Evolutionary conservation across 2,888 invertebrate genomes (phyloP), one percentile per base, ranked within the genome.

Genomic region (Quadriops clusia): DNA sequence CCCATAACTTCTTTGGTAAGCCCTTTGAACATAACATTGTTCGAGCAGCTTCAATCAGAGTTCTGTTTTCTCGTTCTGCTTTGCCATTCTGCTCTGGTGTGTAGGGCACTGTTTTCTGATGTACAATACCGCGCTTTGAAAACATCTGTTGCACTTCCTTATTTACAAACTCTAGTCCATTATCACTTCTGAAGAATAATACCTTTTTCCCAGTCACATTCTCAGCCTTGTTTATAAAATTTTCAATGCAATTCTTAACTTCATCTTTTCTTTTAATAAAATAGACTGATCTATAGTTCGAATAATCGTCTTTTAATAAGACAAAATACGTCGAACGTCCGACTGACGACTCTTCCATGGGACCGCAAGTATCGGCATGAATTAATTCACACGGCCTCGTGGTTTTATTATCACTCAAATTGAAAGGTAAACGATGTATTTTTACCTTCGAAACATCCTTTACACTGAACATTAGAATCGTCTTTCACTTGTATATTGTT

Each of bases 51-150:
- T 55, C 54, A 5, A 54, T 42, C 9, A 54, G 38, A 22, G 49
- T 55, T 28, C 50, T 39, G 36, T 47, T 59, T 33, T 55, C 49
- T 6, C 53, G 38, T 30, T 56, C 54, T 0, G 50, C 48, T 29
- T 41, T 36, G 3, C 54, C 53, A 39, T 60, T 61, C 39, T 58
- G 53, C 38, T 56, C 46, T 3, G 56, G 53, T 6, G 52, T 51
- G 34, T 52, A 53, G 3, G 43, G 34, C 1, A 47, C 46, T 5
- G 45, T 42, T 34, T 26, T 45, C 39, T 53, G 47, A 26, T 53
- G 50, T 16, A 17, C 32, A 5, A 53, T 50, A 5, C 51, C 53
- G 16, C 25, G 14, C 27, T 28, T 35, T 7, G 24, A 5, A 11
- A 44, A 44, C 14, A 48, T 13, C n/a, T 43, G 31, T 26, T 32